phyloP scores from a whole-genome alignment of 2,797 vertebrate species.

The Oryzias dopingdopingensis region DNA sequence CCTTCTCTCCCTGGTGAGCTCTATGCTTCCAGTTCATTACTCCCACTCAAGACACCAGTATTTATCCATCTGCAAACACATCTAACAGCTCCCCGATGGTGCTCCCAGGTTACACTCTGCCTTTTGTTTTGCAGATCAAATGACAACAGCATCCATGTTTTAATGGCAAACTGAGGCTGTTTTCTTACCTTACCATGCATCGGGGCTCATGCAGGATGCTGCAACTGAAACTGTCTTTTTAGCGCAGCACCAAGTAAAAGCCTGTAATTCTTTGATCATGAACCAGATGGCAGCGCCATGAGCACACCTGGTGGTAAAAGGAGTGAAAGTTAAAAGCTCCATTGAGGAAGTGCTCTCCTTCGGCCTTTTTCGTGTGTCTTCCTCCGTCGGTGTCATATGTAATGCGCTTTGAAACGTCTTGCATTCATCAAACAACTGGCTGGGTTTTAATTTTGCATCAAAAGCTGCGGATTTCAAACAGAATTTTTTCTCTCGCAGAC shows the following conservation, averaged over 20 bases:
- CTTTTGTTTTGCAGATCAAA: conserved; percentile 64
- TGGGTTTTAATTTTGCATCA: conserved; percentile 58
- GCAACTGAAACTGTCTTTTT: too few relatives aligned
- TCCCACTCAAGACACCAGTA: conserved; percentile 25
- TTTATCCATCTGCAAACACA: conserved; percentile 20
- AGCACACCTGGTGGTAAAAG: conserved; percentile 46
- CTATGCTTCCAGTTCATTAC: not conserved
- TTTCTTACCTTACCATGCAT: conserved; percentile 18
- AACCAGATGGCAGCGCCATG: conserved; percentile 36
- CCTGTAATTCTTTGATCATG: conserved; percentile 48
- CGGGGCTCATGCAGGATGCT: too few relatives aligned
- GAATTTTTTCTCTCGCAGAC: conserved; percentile 27
- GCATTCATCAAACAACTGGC: conserved; percentile 43
- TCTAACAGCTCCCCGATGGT: conserved; percentile 22
- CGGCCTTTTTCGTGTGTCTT: conserved; percentile 2
- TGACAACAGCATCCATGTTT: conserved; percentile 57
- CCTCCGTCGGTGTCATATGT: conserved; percentile 24
- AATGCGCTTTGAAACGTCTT: conserved; percentile 43
- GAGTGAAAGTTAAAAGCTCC: conserved; percentile 64
- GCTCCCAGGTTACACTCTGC: conserved; percentile 40
- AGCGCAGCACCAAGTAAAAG: too few relatives aligned
- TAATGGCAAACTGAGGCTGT: conserved; percentile 63
- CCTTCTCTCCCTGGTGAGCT: too few relatives aligned
- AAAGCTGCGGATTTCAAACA: conserved; percentile 52
- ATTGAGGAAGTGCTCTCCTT: conserved; percentile 49